Evolutionary conservation across 53 echinoderm and acorn worm genomes (phyloP).

Genomic region (Mesocentrotus franciscanus): DNA sequence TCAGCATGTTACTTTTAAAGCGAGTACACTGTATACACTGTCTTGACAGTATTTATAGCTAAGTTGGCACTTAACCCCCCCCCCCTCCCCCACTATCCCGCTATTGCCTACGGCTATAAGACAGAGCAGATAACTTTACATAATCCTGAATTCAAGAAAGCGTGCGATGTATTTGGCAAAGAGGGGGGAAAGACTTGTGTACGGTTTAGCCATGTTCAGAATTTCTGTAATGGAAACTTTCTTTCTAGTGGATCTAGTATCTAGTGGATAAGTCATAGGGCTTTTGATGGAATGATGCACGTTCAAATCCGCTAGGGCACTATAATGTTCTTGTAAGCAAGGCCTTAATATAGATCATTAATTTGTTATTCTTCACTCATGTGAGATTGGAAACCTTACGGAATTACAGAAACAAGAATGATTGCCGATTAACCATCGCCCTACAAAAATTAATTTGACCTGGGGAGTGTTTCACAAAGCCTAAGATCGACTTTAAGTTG

Average conservation of each 20-base stretch:
- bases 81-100: background rate
- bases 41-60: conserved; percentile 1
- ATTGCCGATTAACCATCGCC: background rate
- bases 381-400: background rate
- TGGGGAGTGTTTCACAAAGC: no score
- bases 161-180: background rate
- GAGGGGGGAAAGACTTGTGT: background rate
- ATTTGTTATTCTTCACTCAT: background rate
- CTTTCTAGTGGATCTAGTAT: no score
- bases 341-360: no score
- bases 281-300: no score
- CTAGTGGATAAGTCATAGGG: no score
- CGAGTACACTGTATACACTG: conserved; percentile 6
- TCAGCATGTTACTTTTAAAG: conserved; percentile 19
- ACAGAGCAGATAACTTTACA: background rate
- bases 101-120: background rate
- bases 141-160: background rate
- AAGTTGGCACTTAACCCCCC: background rate
- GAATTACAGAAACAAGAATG: background rate
- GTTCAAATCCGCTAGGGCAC: no score
- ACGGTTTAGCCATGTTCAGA: background rate
- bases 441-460: no score
- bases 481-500: no score
- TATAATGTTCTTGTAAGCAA: no score
- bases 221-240: no score